These are phyloP conservation scores for Fistularia commersonii DNA, from an alignment of 2,797 vertebrate genomes.

Conservation along the genomic window DNA sequence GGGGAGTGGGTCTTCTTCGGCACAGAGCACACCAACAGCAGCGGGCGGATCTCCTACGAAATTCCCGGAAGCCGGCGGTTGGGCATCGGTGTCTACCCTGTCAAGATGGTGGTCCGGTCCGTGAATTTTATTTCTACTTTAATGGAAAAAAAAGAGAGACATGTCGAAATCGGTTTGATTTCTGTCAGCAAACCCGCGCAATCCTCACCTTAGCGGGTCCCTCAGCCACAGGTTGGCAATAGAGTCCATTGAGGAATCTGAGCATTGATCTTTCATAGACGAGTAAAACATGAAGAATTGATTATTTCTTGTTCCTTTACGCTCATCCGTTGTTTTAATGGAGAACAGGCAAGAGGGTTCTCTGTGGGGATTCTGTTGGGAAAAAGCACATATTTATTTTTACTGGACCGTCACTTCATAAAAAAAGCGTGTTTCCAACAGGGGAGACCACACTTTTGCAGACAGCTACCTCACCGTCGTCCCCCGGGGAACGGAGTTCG, in stretches of 20 bases:
- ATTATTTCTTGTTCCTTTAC: no score
- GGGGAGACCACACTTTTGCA: conserved; percentile 93
- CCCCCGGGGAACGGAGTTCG: conserved; percentile 89
- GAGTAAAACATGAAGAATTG: no score
- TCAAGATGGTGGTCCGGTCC: conserved; percentile 98
- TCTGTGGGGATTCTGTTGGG: background rate
- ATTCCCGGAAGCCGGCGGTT: conserved; percentile 84
- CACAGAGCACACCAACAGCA: conserved; percentile 93
- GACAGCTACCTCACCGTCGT: conserved; percentile 93
- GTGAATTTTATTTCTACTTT: background rate
- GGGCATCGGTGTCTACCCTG: conserved; percentile 90
- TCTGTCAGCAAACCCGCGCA: no score
- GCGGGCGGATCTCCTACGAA: conserved; percentile 85
- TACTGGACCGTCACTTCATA: background rate
- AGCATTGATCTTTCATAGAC: no score
- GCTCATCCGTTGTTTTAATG: no score
- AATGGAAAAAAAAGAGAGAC: background rate
- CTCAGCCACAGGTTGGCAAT: no score
- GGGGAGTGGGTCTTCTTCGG: conserved; percentile 94
- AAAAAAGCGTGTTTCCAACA: conserved; percentile 35
- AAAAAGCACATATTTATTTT: background rate
- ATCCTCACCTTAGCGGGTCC: no score
- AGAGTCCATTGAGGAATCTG: no score
- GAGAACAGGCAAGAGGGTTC: no score
- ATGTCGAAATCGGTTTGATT: no score